Conservation (phyloP, 2,797 vertebrate genomes). For the Tokudaia tokunoshimensis region DNA sequence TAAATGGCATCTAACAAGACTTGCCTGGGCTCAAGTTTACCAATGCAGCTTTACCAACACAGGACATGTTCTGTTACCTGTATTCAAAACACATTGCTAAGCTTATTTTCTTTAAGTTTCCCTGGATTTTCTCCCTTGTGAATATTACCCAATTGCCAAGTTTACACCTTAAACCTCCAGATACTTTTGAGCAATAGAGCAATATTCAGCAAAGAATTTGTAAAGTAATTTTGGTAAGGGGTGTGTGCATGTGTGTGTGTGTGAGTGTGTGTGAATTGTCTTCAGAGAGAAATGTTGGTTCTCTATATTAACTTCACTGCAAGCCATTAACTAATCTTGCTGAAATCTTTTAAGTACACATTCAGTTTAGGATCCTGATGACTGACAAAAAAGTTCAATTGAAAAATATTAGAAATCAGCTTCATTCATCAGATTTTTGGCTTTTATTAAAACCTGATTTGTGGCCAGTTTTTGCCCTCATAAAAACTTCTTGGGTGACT, state of each 20-base stretch:
- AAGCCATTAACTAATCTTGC: slow-evolving; percentile 66
- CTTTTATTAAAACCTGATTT: slow-evolving; percentile 73
- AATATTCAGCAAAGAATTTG: slow-evolving; percentile 55
- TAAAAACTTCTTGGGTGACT: slow-evolving; percentile 66
- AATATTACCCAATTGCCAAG: slow-evolving; percentile 77
- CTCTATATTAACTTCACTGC: slow-evolving; percentile 57
- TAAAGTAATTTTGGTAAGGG: not conserved
- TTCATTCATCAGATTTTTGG: slow-evolving; percentile 60
- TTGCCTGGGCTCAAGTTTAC: slow-evolving; percentile 76
- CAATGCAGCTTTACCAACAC: slow-evolving; percentile 73
- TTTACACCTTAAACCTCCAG: slow-evolving; percentile 76
- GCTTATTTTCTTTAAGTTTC: slow-evolving; percentile 79
- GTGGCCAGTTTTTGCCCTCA: slow-evolving; percentile 50
- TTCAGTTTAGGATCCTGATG: slow-evolving; percentile 49
- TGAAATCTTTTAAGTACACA: slow-evolving; percentile 49
- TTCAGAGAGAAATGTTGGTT: slow-evolving; percentile 42
- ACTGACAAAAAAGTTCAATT: slow-evolving; percentile 65
- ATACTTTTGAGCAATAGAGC: slow-evolving; percentile 66
- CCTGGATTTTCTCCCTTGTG: slow-evolving; percentile 72
- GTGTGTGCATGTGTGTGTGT: slow-evolving; percentile 21
- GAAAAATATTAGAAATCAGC: slow-evolving; percentile 67
- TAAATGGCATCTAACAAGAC: slow-evolving; percentile 77
- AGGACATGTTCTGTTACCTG: slow-evolving; percentile 79
- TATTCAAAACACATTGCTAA: slow-evolving; percentile 83
- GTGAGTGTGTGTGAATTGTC: not conserved